Evolutionary conservation across 2,888 invertebrate genomes (phyloP).

Genomic region (Notocelia uddmanniana): DNA sequence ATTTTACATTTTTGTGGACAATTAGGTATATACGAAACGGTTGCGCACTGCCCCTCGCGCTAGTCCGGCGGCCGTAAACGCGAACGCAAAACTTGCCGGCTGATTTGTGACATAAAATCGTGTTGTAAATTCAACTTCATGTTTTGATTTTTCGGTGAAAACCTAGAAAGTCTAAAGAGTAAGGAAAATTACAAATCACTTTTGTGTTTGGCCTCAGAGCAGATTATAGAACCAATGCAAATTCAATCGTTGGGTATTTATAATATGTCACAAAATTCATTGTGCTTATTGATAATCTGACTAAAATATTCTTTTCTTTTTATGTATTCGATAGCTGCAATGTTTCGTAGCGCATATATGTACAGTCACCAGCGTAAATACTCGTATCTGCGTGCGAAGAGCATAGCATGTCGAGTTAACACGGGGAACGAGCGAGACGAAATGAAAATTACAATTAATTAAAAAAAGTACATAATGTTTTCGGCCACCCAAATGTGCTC

Average conservation of each 20-base stretch:
- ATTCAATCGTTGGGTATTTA: too few relatives aligned
- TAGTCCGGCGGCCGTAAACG: neutral
- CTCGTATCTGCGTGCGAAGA: too few relatives aligned
- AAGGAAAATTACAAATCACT: neutral
- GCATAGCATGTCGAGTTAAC: too few relatives aligned
- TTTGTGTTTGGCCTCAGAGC: neutral
- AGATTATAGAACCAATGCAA: too few relatives aligned
- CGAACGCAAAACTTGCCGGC: conserved; percentile 1
- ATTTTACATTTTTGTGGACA: neutral
- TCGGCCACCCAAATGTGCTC: neutral
- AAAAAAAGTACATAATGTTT: neutral
- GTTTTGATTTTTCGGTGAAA: neutral
- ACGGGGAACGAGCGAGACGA: too few relatives aligned
- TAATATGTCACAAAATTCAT: too few relatives aligned
- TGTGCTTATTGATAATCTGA: too few relatives aligned
- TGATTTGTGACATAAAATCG: neutral
- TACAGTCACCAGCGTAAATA: too few relatives aligned
- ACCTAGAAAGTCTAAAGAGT: neutral
- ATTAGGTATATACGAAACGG: neutral
- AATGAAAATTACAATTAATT: too few relatives aligned
- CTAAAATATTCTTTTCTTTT: too few relatives aligned
- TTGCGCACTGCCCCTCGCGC: neutral
- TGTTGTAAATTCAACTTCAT: neutral
- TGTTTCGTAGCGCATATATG: too few relatives aligned
- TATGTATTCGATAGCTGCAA: too few relatives aligned